Evolutionary conservation across 2,888 invertebrate species (phyloP), one percentile per base, ranked within the genome.

Genomic region (Alsophila aescularia): DNA sequence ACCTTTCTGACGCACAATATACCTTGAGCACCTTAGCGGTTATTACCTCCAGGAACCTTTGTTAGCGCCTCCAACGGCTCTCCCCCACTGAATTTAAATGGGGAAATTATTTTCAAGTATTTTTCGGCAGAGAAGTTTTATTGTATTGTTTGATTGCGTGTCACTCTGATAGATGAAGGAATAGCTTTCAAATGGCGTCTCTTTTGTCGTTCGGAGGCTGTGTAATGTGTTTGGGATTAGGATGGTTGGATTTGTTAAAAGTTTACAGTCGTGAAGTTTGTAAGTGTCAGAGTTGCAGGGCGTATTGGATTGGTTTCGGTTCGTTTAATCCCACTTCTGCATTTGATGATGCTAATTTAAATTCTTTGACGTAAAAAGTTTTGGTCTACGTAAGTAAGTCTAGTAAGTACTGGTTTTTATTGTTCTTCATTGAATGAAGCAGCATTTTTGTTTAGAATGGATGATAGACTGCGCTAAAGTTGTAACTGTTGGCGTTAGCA

Each of bases 71-170:
- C 67, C 71, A 67, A 71, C 69, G 75, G 68, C 74, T 75, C 77
- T 76, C 75, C 83, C 88, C 85, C 79, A 73, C 86, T 88, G 90
- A 90, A 91, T 90, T 90, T 90, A 90, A 91, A 91, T 90, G 88
- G 86, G 71, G 84, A 90, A 79, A 90, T 91, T 91, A 90, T 90
- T 89, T 87, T 90, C 81, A 89, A 91, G 90, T 87, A 90, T 90
- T 90, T 90, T 91, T 90, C 82, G 83, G 80, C 72, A 84, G 82
- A 87, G 85, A 89, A 89, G 83, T 89, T 90, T 90, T 89, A 90
- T 91, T 91, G 89, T 91, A 90, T 90, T 90, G 88, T 90, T 90
- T 90, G 90, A 90, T 91, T 91, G 86, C 87, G 79, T 90, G 90
- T 90, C 90, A 88, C 82, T 81, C 83, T 87, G 87, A 89, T 87